Base-by-base conservation (phyloP, 1,140 invertebrate species). In the Formica exsecta region DNA sequence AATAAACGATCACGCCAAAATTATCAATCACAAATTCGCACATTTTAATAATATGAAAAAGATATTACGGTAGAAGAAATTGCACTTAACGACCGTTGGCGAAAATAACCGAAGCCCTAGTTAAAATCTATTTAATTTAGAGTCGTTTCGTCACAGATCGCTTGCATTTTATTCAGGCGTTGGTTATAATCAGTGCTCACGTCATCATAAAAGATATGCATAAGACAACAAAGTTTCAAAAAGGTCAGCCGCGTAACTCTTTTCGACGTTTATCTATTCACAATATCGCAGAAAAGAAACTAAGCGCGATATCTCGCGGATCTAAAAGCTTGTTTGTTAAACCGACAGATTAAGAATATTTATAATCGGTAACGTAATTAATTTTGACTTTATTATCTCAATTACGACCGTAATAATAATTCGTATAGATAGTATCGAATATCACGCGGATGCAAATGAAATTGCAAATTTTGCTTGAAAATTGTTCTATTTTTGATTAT, bases 231-330 rank as follows among this genome's bases (percentile, higher is more conserved):
- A 87, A 85, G 54, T 87, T 89, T 89, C 65, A 84, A 61, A 80
- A 62, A 90, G 75, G 64, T 87, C 75, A 80, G 41, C 65, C 74
- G 64, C 32, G 77, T 90, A 90, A 90, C 68, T 89, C 70, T 85
- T 41, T 79, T 38, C 79, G 68, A 89, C 68, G 68, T 29, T 90
- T 87, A 90, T 90, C 75, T 89, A 75, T 59, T 87, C 32, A 74
- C 85, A 75, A 76, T 86, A 54, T 74, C 59, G 79, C 44, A 70
- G 59, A 87, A 90, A 85, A 87, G 80, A 74, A 75, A 79, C 79
- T 90, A 80, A 87, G 32, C 75, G 41, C 62, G 68, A 90, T 66
- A 75, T 87, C 62, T 80, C 68, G 74, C 64, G 36, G 61, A 81
- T 74, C 51, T 74, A 70, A 36, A 61, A 65, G 16, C 59, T 75